Conservation (phyloP, 2,113 vertebrate species). For the Xenopus borealis region DNA sequence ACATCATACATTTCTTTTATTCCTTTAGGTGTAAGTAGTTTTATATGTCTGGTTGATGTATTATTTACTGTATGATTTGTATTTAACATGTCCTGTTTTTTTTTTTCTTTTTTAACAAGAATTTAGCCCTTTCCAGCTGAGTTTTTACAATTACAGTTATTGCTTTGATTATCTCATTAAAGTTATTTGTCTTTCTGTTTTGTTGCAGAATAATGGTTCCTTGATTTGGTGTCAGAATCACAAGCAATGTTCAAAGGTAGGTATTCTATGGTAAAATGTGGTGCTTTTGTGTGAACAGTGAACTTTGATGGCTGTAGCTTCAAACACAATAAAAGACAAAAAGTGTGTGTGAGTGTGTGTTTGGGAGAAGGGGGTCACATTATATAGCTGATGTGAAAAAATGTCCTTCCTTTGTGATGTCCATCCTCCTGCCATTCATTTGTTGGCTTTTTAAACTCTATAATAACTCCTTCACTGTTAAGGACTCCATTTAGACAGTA, state of each 20-base stretch:
- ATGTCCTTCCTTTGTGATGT: conserved; percentile 26
- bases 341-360: background rate
- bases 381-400: conserved; percentile 17
- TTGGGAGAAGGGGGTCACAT: background rate
- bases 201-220: conserved; percentile 87
- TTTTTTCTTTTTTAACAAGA: no score
- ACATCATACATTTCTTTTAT: no score
- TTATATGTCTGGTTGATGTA: no score
- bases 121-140: no score
- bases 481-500: conserved; percentile 41
- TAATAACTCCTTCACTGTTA: conserved; percentile 39
- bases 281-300: conserved; percentile 12
- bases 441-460: conserved; percentile 33
- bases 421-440: conserved; percentile 32
- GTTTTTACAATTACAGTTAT: background rate
- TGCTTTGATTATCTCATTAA: background rate
- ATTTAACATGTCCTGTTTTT: no score
- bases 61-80: no score
- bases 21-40: no score
- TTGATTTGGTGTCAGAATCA: conserved; percentile 96
- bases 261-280: conserved; percentile 12
- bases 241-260: conserved; percentile 97
- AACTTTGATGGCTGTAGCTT: conserved; percentile 12
- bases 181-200: conserved; percentile 45
- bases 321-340: conserved; percentile 3